Conservation (phyloP, 1,140 invertebrate species). For the Rhynchophorus ferrugineus region DNA sequence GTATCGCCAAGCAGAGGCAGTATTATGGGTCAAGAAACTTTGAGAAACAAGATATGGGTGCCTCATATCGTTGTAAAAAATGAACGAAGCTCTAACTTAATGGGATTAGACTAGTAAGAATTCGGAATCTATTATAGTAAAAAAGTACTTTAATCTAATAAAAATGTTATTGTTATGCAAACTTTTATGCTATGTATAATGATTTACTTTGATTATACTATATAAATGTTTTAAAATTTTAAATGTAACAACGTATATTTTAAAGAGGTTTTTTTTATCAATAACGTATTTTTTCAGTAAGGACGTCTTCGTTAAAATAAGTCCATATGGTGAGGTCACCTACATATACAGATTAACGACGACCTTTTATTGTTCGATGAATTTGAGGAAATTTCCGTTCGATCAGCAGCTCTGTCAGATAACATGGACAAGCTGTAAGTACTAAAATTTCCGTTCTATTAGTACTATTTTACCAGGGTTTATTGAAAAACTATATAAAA, state of each 20-base stretch:
- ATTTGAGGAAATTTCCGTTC: slow-evolving; percentile 78
- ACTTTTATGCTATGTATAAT: no score
- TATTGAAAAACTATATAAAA: no score
- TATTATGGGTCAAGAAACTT: slow-evolving; percentile 61
- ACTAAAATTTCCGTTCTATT: not conserved
- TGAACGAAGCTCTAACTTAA: slow-evolving; percentile 65
- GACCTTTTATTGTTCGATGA: slow-evolving; percentile 71
- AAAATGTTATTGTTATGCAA: not conserved
- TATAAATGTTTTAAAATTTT: no score
- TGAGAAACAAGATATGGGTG: slow-evolving; percentile 65
- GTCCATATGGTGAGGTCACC: slow-evolving; percentile 65
- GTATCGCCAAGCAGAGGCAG: slow-evolving; percentile 56
- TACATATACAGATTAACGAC: slow-evolving; percentile 69
- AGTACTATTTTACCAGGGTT: no score
- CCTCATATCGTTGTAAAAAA: slow-evolving; percentile 74
- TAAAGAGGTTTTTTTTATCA: no score
- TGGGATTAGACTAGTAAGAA: slow-evolving; percentile 54
- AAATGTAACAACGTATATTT: no score
- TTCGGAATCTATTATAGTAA: not conserved
- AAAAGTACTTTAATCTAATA: not conserved
- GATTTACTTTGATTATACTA: no score
- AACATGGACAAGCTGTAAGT: slow-evolving; percentile 73
- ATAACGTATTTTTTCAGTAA: slow-evolving; percentile 48
- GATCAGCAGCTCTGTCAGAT: slow-evolving; percentile 73
- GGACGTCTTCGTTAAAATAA: slow-evolving; percentile 71